Conservation (phyloP, 1,140 invertebrate genomes). For the Diplogasteroides magnus region DNA sequence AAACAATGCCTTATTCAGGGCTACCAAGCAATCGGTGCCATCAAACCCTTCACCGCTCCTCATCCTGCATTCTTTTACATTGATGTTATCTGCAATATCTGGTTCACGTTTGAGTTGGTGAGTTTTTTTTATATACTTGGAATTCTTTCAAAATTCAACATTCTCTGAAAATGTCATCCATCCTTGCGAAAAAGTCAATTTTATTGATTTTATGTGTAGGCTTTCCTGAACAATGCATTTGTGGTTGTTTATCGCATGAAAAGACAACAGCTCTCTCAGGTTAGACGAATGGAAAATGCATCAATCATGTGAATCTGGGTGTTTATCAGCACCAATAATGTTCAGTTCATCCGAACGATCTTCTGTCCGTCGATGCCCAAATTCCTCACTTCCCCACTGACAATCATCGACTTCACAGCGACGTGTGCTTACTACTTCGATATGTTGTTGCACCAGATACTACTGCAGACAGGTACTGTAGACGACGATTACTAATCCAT, state of each 20-base stretch:
- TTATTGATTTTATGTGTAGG: too few relatives aligned
- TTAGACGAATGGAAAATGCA: too few relatives aligned
- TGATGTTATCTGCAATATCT: conserved; percentile 83
- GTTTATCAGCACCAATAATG: conserved; percentile 4
- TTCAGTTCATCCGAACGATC: conserved; percentile 73
- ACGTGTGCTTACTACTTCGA: conserved; percentile 87
- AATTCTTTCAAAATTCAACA: conserved; percentile 1
- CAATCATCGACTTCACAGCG: conserved; percentile 83
- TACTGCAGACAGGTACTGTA: conserved; percentile 29
- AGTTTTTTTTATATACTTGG: conserved; percentile 63
- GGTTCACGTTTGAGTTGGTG: conserved; percentile 86
- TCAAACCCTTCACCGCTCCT: conserved; percentile 84
- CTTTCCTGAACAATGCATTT: too few relatives aligned
- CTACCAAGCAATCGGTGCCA: conserved; percentile 25
- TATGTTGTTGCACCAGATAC: conserved; percentile 21
- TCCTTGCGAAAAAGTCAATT: too few relatives aligned
- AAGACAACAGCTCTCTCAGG: too few relatives aligned
- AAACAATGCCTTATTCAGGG: too few relatives aligned
- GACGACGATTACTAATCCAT: too few relatives aligned
- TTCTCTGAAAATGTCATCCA: background rate
- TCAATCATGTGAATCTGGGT: too few relatives aligned
- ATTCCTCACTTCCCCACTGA: conserved; percentile 78
- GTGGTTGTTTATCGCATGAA: too few relatives aligned
- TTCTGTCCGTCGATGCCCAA: conserved; percentile 78
- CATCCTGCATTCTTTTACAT: conserved; percentile 86